These are phyloP conservation scores for Craseonycteris thonglongyai DNA, from an alignment of 2,113 vertebrate genomes.

Conservation along the genomic window DNA sequence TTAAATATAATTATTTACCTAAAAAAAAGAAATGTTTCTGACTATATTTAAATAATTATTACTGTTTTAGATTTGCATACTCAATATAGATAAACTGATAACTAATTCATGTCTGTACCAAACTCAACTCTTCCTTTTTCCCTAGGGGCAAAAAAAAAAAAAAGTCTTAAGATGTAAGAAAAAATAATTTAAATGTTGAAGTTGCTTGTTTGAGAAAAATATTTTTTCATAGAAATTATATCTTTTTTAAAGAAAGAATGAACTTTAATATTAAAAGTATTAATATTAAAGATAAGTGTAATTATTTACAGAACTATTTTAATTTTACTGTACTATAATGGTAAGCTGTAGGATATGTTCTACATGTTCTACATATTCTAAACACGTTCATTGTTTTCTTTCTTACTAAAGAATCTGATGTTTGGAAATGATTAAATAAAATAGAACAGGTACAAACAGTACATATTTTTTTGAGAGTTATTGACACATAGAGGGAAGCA, in stretches of 20 bases:
- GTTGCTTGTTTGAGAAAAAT: neutral
- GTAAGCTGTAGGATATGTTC: neutral
- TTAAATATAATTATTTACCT: neutral
- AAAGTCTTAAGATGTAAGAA: neutral
- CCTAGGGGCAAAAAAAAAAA: neutral
- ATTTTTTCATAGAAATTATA: neutral
- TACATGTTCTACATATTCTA: too few relatives aligned
- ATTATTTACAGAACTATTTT: neutral
- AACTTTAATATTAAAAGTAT: too few relatives aligned
- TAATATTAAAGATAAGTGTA: neutral
- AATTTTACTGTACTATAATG: neutral
- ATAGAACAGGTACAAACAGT: neutral
- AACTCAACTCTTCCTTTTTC: neutral
- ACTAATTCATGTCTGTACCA: neutral
- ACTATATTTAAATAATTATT: neutral
- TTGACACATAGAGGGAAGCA: neutral
- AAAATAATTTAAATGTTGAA: slow-evolving; percentile 23
- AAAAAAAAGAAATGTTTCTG: neutral
- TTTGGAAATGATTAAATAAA: slow-evolving; percentile 30
- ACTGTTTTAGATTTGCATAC: neutral
- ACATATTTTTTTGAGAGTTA: neutral
- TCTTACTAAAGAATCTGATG: neutral
- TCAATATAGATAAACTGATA: slow-evolving; percentile 23
- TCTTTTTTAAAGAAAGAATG: neutral
- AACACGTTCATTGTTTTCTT: neutral